Evolutionary conservation across 1,140 invertebrate species (phyloP).

Genomic region (Drosophila pseudoananassae): DNA sequence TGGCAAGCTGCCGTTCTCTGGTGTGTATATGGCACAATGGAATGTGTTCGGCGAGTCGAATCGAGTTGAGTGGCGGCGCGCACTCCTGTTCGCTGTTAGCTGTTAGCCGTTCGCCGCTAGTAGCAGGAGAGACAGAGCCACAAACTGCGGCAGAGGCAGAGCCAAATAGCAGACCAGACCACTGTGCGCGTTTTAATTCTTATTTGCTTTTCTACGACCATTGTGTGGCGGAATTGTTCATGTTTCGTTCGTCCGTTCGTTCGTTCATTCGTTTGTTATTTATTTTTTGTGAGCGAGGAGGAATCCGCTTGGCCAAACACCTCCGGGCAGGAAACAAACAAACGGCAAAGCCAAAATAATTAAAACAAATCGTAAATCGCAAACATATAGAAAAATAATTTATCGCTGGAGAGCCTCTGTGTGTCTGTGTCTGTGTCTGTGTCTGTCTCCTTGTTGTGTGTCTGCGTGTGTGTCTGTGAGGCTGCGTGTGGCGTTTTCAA

Average conservation of each 20-base stretch:
- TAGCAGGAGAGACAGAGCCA: constrained; percentile 33
- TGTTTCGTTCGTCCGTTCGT: constrained; percentile 74
- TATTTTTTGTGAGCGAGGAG: constrained; percentile 67
- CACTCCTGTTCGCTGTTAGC: constrained; percentile 51
- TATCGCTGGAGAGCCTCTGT: constrained; percentile 19
- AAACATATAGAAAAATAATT: constrained; percentile 24
- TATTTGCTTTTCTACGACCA: constrained; percentile 81
- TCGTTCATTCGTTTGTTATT: constrained; percentile 46
- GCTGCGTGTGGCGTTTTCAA: constrained; percentile 15
- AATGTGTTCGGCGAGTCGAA: constrained; percentile 63
- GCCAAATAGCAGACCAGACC: constrained; percentile 53
- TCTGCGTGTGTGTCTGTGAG: constrained; percentile 2
- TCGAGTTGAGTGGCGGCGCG: constrained; percentile 62
- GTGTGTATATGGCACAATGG: constrained; percentile 83
- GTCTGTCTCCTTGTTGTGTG: constrained; percentile 12
- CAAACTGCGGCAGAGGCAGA: constrained; percentile 24
- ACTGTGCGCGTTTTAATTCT: constrained; percentile 78
- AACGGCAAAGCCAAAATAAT: constrained; percentile 23
- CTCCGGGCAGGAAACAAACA: constrained; percentile 14
- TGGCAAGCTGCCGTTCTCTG: no score
- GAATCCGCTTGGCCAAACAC: constrained; percentile 45
- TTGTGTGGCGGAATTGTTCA: constrained; percentile 81
- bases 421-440: constrained; percentile 5
- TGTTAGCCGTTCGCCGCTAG: constrained; percentile 26
- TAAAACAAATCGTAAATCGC: constrained; percentile 40